These are phyloP conservation scores for Notolabrus celidotus DNA, from an alignment of 2,797 vertebrate species.

Conservation along the genomic window DNA sequence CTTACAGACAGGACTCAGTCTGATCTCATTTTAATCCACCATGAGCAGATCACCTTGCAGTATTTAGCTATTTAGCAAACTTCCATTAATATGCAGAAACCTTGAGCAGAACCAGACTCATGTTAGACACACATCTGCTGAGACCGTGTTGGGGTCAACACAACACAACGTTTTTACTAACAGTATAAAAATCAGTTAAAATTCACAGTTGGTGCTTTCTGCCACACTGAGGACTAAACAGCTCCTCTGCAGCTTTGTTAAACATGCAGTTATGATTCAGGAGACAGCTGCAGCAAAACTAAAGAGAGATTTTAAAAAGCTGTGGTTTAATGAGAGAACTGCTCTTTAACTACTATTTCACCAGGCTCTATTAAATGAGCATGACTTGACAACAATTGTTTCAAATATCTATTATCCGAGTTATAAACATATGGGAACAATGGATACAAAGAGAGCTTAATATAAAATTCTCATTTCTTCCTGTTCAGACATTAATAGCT, in stretches of 20 bases:
- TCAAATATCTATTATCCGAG: conserved; percentile 2
- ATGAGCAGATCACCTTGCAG: no score
- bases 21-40: no score
- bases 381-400: neutral
- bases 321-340: neutral
- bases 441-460: conserved; percentile 6
- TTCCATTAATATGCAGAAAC: no score
- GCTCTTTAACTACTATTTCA: neutral
- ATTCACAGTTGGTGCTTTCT: neutral
- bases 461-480: neutral
- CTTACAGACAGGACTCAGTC: no score
- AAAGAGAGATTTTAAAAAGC: conserved; percentile 7
- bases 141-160: no score
- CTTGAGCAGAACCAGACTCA: no score
- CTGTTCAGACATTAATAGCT: conserved; percentile 9
- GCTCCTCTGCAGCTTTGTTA: conserved; percentile 1
- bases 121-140: no score
- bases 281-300: neutral
- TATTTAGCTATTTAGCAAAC: no score
- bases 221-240: neutral
- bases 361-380: neutral
- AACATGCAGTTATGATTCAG: neutral
- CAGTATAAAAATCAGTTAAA: neutral
- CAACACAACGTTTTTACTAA: no score
- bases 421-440: neutral